Evolutionary conservation across 2,113 vertebrate genomes (phyloP).

Genomic region (Anseranas semipalmata): DNA sequence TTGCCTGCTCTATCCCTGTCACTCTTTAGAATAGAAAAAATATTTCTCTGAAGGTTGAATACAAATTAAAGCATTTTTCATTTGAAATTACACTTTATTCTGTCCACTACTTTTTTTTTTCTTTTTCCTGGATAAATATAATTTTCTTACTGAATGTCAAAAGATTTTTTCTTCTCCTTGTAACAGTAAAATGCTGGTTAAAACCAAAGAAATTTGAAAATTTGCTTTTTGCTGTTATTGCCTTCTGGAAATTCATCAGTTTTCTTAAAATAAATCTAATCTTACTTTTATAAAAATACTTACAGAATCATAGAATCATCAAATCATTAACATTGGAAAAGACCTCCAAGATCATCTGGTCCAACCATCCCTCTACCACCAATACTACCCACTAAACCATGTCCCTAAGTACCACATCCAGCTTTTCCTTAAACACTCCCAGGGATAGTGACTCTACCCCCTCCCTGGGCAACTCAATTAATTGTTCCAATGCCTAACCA

Average conservation of each 20-base stretch:
- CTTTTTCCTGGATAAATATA: background rate
- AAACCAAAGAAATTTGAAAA: background rate
- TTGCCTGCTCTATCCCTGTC: background rate
- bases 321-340: too few relatives aligned
- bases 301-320: too few relatives aligned
- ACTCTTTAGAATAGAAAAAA: background rate
- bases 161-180: background rate
- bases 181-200: background rate
- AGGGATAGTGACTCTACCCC: too few relatives aligned
- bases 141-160: background rate
- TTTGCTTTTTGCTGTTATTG: background rate
- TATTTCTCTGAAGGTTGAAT: background rate
- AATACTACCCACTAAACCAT: too few relatives aligned
- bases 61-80: background rate
- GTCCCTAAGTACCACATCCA: too few relatives aligned
- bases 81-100: background rate
- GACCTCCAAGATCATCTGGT: too few relatives aligned
- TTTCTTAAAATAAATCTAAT: background rate
- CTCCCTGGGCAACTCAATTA: too few relatives aligned
- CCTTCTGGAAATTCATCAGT: background rate
- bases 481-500: too few relatives aligned
- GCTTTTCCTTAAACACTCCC: too few relatives aligned
- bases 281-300: background rate
- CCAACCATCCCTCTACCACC: too few relatives aligned
- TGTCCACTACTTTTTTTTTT: background rate